Conservation (phyloP, 1,140 invertebrate species). For the Thalassaphorura encarpata region DNA sequence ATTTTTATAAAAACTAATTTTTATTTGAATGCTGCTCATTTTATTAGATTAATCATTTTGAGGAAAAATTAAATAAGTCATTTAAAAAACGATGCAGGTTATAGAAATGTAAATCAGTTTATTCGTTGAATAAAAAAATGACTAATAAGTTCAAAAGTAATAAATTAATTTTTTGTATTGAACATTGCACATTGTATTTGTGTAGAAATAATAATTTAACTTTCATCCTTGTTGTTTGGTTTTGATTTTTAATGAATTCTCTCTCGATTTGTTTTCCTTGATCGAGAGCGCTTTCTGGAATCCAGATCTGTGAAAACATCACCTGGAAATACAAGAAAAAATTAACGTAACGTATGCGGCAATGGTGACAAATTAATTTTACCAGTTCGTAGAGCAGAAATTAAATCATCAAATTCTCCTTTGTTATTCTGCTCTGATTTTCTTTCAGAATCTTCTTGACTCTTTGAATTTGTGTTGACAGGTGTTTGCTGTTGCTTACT, state of each 20-base stretch:
- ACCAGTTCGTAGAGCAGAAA: conserved; percentile 87
- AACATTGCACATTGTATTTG: too few species aligned
- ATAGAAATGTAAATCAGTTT: too few species aligned
- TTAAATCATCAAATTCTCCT: conserved; percentile 94
- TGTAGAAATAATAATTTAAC: too few species aligned
- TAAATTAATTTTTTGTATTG: too few species aligned
- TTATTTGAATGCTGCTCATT: too few species aligned
- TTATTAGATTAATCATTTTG: too few species aligned
- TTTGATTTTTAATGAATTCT: background rate
- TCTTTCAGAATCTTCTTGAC: conserved; percentile 19
- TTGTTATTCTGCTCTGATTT: conserved; percentile 45
- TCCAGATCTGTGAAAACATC: background rate
- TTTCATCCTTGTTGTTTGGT: too few species aligned
- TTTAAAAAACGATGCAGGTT: too few species aligned
- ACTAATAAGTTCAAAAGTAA: too few species aligned
- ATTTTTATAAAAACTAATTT: too few species aligned
- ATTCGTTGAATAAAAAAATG: too few species aligned
- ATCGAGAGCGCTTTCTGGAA: background rate
- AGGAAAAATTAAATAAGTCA: too few species aligned
- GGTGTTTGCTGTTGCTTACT: conserved; percentile 1
- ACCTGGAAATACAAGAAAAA: background rate
- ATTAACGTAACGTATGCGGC: background rate
- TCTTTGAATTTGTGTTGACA: background rate
- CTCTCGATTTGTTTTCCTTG: background rate
- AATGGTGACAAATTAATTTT: background rate